phyloP scores from a whole-genome alignment of 2,797 vertebrate genomes.

The Limosa lapponica region DNA sequence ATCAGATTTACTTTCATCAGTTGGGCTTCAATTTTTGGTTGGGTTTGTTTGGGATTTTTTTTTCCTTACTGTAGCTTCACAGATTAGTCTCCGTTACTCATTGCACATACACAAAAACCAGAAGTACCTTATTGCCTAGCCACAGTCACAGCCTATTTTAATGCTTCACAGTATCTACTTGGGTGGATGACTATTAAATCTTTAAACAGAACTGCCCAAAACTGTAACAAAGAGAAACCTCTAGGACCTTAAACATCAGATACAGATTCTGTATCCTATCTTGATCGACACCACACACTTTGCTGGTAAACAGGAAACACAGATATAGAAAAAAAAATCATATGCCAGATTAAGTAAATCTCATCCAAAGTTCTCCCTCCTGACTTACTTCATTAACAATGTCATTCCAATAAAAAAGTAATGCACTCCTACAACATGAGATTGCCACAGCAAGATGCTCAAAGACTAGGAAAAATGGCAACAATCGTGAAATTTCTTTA shows the following conservation, averaged over 20 bases:
- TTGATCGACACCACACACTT: neutral
- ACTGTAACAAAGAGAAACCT: neutral
- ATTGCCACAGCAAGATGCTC: neutral
- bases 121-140: neutral
- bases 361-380: neutral
- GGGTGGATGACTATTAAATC: neutral
- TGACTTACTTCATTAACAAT: neutral
- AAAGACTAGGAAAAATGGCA: neutral
- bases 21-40: neutral
- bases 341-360: neutral
- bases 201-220: neutral
- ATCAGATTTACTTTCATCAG: neutral
- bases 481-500: fast-evolving
- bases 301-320: neutral
- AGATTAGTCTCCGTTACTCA: neutral
- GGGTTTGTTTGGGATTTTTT: neutral
- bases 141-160: neutral
- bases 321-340: neutral
- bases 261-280: neutral
- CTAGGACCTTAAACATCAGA: neutral
- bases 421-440: neutral
- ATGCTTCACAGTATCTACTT: neutral
- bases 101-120: neutral
- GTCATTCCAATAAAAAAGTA: neutral
- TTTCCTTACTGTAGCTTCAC: neutral